Base-by-base conservation (phyloP, 2,113 vertebrate species). In the Perccottus glenii region DNA sequence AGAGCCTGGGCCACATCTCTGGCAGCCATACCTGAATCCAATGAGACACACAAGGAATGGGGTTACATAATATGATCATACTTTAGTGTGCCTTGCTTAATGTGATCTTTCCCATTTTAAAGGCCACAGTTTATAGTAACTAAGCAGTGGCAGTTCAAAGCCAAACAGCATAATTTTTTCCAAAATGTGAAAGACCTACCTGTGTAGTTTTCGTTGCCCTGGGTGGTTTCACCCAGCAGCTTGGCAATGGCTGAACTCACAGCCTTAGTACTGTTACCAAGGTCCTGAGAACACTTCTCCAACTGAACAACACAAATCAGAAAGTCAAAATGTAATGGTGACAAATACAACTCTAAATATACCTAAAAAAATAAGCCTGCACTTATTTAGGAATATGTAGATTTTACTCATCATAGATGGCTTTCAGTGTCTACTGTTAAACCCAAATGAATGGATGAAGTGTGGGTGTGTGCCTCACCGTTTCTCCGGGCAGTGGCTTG, bases 201-300 rank as follows among this genome's bases (percentile, higher is more conserved):
- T 89, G 96, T 96, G 69, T 99, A 99, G 85, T 99, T 99, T 89
- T 99, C 97, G 0, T 99, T 98, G 83, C 97, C 97, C 78, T 97
- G 97, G n/a, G 96, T 94, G 27, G 96, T 93, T 74, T 98, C 97
- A 27, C 97, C 97, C 63, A 98, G 85, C 16, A 99, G 92, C 77
- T 98, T 95, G 63, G 97, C 97, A 0, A 99, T 95, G 65, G 96
- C 94, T 0, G 97, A 98, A 78, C 94, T 98, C 77, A 99, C 96
- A 0, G 96, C 96, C 85, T 99, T 99, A 10, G 96, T 98, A 87
- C 95, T 96, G 76, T 91, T 95, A 33, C 96, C 96, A 77, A 99
- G 92, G 59, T 99, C 97, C 86, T 99, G 96, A 9, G 95, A 92
- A 74, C 95, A 98, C 35, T 97, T 99, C 87, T 97, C 97, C 88